phyloP scores from a whole-genome alignment of 1,140 invertebrate genomes.

The Maconellicoccus hirsutus region DNA sequence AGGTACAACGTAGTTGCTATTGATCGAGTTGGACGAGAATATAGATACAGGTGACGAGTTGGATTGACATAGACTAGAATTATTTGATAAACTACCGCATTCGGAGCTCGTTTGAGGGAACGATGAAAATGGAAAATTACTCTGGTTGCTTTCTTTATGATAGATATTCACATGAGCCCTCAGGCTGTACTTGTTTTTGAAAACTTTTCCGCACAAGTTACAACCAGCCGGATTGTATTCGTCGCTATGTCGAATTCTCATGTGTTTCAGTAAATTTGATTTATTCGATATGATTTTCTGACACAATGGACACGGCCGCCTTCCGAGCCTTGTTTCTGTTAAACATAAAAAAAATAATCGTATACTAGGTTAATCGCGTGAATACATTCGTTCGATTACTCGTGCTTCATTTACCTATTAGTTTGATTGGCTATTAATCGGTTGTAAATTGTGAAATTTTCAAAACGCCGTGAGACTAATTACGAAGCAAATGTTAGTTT shows the following conservation, averaged over 20 bases:
- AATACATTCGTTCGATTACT: too few species aligned
- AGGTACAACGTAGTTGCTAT: neutral
- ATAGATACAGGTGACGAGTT: neutral
- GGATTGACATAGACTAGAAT: neutral
- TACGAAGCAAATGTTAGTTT: too few species aligned
- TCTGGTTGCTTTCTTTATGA: slow-evolving; percentile 30
- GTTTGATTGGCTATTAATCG: too few species aligned
- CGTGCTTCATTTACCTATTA: too few species aligned
- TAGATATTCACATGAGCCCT: slow-evolving; percentile 40
- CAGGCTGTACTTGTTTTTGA: slow-evolving; percentile 59
- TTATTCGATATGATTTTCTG: slow-evolving; percentile 38
- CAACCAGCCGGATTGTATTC: slow-evolving; percentile 38
- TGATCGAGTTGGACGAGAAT: neutral
- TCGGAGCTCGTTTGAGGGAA: neutral
- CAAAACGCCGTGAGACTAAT: too few species aligned
- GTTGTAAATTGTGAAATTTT: too few species aligned
- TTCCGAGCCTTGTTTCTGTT: slow-evolving; percentile 30
- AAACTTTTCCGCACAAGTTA: slow-evolving; percentile 51
- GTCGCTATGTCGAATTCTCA: slow-evolving; percentile 35
- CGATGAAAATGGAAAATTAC: neutral
- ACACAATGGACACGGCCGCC: slow-evolving; percentile 36
- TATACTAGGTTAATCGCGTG: neutral
- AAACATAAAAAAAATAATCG: neutral
- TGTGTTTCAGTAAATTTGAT: slow-evolving; percentile 37
- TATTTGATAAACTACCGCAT: neutral